Base-by-base conservation (phyloP, 2,888 invertebrate genomes). In the Eugnorisma glareosa region DNA sequence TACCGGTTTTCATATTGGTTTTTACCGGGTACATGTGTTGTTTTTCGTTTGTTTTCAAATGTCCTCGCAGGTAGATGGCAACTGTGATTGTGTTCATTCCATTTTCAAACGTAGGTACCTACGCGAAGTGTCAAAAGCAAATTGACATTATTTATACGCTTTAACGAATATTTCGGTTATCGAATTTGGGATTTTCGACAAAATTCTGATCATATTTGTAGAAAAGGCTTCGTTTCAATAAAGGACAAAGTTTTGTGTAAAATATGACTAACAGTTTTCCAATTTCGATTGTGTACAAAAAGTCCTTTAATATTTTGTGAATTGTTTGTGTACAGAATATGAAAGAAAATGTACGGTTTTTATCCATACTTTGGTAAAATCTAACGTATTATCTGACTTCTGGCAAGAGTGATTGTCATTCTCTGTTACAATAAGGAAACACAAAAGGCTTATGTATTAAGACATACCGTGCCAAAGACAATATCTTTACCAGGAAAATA, bases 211-310 rank as follows among this genome's bases (percentile, higher is more conserved):
- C n/a, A 7, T 76, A 66, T 61, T 69, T 54, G 48, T 64, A 10
- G 40, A 57, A 75, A 82, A 64, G 28, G 67, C 21, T 68, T 40
- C n/a, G 31, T 11, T 51, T 37, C 35, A 15, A 48, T 68, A 82
- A 24, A 75, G 5, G 61, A 1, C 7, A 64, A 75, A 79, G 76
- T 68, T 82, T 63, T 57, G 2, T 31, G 24, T 31, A 66, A 64
- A 67, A 67, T 79, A 57, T 64, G 28, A 57, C 37, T 63, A 59
- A 21, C 61, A 61, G 51, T 75, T 57, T 82, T 37, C 28, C 68
- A 68, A 82, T 82, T 76, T 76, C 28, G 7, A 68, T 67, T 81
- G 43, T 81, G 21, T 75, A 57, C 45, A 64, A 75, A 79, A 75
- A 35, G 15, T 57, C 28, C 2, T 43, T n/a, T 59, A n/a, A 24